Base-by-base conservation (phyloP, 2,113 vertebrate genomes). In the Clarias batrachus region DNA sequence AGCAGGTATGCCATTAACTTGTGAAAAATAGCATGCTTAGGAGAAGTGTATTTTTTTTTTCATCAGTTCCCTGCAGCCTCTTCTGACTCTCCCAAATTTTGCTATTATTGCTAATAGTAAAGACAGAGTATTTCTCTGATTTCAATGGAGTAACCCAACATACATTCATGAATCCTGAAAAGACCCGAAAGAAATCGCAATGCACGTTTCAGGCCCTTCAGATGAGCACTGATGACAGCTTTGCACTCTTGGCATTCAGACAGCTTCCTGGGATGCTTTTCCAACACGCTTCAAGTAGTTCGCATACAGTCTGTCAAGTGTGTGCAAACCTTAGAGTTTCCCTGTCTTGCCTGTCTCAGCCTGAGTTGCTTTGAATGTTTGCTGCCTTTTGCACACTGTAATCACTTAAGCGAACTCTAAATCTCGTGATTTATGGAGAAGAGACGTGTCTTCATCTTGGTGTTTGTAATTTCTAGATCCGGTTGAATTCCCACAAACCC, bases 381-480 rank as follows among this genome's bases (percentile, higher is more conserved):
- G 33, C 19, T 41, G 12, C 6, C 16, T 17, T 84, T 84, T 16
- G 23, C 17, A 56, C 81, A 83, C n/a, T 59, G 4, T 21, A 60
- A 83, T 66, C 25, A 41, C 77, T 71, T 85, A 70, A 62, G 19
- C 13, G 11, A 83, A 71, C 82, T 81, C 10, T 77, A 52, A 87
- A 88, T 76, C 68, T 41, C 30, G 63, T 78, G 71, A 4, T 71
- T 78, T 41, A 19, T 56, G 74, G n/a, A 80, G 57, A 80, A 60
- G 56, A 60, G 27, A 52, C 30, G 5, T 56, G 54, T 79, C 74
- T n/a, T 59, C 52, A 80, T 80, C 48, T 41, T 37, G 21, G 3
- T 57, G 54, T 77, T 74, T 88, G 60, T 86, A 70, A 84, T 86
- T 88, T 91, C 81, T 80, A 66, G 54, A n/a, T 85, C 60, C 70